A percentile compares a stretch with the other conserved stretches of the same genome.
Conservation (phyloP, 2,113 vertebrate genomes). For the Fregata magnificens region DNA sequence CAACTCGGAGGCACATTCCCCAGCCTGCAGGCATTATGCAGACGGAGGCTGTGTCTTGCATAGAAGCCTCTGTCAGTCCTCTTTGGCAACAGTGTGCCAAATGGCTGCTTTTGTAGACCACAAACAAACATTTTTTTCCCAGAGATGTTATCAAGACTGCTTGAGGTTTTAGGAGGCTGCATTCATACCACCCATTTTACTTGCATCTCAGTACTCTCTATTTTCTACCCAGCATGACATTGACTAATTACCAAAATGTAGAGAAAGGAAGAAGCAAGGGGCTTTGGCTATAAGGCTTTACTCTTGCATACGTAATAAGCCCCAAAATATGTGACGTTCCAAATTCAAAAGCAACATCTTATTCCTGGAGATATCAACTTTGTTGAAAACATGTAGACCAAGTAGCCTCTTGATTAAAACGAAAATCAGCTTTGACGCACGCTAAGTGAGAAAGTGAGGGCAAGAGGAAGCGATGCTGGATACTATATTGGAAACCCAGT, state of each 20-base stretch:
- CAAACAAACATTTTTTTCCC: not conserved
- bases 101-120: not conserved
- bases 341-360: not conserved
- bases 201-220: not conserved
- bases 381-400: not conserved
- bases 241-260: not conserved
- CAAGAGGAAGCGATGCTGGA: not conserved
- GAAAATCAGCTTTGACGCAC: not conserved
- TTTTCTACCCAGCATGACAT: not conserved
- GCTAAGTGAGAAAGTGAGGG: not conserved
- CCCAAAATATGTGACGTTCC: not conserved
- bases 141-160: not conserved
- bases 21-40: not conserved
- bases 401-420: not conserved
- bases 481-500: not conserved
- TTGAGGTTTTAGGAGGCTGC: not conserved
- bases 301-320: not conserved
- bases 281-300: not conserved
- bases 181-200: not conserved
- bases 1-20: not conserved
- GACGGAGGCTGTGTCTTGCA: not conserved
- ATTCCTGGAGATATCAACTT: not conserved
- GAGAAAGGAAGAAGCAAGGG: not conserved
- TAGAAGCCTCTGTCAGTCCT: not conserved
- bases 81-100: not conserved